phyloP scores from a whole-genome alignment of 2,888 invertebrate species.

The Tetragonisca angustula region DNA sequence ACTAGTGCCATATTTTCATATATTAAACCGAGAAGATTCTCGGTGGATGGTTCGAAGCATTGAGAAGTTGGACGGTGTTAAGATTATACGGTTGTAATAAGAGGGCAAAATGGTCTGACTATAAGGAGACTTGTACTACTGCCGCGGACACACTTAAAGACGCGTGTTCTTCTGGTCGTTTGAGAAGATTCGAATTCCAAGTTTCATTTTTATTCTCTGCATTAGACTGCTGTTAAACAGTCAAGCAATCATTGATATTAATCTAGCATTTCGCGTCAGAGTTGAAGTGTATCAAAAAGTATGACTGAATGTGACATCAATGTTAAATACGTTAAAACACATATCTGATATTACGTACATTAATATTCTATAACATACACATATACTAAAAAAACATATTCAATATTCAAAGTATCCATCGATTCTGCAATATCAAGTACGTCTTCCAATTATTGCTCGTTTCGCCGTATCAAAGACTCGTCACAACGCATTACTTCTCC shows the following conservation, averaged over 20 bases:
- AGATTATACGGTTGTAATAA: too few species aligned
- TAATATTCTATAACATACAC: too few species aligned
- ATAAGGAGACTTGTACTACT: too few species aligned
- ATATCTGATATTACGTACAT: too few species aligned
- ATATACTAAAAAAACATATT: too few species aligned
- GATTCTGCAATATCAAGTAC: neutral
- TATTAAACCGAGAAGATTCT: too few species aligned
- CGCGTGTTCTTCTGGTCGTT: neutral
- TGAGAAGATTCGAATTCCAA: neutral
- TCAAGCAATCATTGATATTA: neutral
- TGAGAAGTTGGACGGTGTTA: too few species aligned
- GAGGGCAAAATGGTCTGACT: too few species aligned
- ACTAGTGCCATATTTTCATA: too few species aligned
- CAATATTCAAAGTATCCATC: neutral
- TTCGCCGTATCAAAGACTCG: neutral
- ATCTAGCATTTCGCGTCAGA: neutral
- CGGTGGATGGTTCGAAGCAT: too few species aligned
- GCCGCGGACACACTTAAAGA: neutral
- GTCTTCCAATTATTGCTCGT: neutral
- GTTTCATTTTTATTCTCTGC: neutral
- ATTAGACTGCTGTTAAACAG: neutral
- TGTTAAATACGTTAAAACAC: too few species aligned
- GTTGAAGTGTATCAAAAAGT: neutral
- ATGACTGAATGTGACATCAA: neutral
- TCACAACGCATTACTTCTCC: neutral